Evolutionary conservation across 2,888 invertebrate genomes (phyloP).

Genomic region (Xylocampa areola): DNA sequence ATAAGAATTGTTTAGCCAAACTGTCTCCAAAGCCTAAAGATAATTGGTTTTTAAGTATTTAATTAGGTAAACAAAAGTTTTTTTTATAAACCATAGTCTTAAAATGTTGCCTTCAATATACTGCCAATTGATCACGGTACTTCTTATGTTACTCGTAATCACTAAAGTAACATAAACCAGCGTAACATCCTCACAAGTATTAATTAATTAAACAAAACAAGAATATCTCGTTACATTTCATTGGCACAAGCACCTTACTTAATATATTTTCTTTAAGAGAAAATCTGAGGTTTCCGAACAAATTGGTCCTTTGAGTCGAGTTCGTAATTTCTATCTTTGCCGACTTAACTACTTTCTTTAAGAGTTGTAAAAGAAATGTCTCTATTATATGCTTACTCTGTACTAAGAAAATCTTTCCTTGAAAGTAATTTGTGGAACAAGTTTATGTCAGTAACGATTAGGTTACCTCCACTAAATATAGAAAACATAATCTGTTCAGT

Average conservation of each 20-base stretch:
- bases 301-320: conserved; percentile 21
- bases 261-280: neutral
- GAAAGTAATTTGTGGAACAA: neutral
- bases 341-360: conserved; percentile 13
- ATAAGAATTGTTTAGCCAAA: too few species aligned
- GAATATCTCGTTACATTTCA: neutral
- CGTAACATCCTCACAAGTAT: neutral
- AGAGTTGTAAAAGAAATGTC: conserved; percentile 6
- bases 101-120: too few species aligned
- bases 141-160: too few species aligned
- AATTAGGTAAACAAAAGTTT: too few species aligned
- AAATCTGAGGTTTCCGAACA: conserved; percentile 12
- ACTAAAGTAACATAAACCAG: neutral
- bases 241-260: neutral
- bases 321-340: conserved; percentile 10
- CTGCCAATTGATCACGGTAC: too few species aligned
- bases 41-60: too few species aligned
- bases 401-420: neutral
- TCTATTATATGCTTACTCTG: conserved; percentile 1
- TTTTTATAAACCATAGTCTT: too few species aligned
- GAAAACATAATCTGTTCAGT: too few species aligned
- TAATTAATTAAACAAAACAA: conserved; percentile 5
- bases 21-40: too few species aligned
- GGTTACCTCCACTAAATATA: neutral
- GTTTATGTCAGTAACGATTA: conserved; percentile 4